phyloP scores from a whole-genome alignment of 2,797 vertebrate species.

The Oreortyx pictus region DNA sequence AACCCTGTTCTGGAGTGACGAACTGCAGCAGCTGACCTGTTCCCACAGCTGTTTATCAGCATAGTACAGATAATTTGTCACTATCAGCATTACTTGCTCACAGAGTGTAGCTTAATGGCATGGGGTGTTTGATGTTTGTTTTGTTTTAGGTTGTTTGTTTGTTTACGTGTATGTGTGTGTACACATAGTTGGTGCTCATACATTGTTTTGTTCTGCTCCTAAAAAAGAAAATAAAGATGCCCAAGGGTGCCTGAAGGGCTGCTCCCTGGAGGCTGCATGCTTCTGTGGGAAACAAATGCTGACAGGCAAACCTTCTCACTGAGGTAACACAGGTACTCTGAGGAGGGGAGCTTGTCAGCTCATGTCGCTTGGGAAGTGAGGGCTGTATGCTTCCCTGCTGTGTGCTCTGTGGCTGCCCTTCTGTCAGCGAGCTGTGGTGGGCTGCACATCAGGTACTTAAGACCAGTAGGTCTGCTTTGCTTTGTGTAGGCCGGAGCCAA shows the following conservation, averaged over 20 bases:
- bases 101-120: not conserved
- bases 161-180: not conserved
- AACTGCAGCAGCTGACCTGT: not conserved
- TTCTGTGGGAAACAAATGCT: not conserved
- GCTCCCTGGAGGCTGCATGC: not conserved
- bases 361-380: not conserved
- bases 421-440: not conserved
- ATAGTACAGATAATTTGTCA: conserved; percentile 16
- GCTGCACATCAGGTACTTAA: not conserved
- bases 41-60: conserved; percentile 47
- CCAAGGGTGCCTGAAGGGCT: not conserved
- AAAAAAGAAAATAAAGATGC: not conserved
- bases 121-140: not conserved
- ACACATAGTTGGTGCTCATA: not conserved
- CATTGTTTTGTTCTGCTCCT: not conserved
- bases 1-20: not conserved
- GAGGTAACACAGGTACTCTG: not conserved
- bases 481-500: not conserved
- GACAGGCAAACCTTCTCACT: not conserved
- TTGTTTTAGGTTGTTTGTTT: not conserved
- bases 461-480: not conserved
- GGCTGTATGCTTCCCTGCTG: not conserved
- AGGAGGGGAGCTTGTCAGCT: not conserved
- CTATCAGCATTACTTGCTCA: not conserved
- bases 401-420: not conserved